Evolutionary conservation across 1,140 invertebrate species (phyloP).

Genomic region (Drosophila quadrilineata): DNA sequence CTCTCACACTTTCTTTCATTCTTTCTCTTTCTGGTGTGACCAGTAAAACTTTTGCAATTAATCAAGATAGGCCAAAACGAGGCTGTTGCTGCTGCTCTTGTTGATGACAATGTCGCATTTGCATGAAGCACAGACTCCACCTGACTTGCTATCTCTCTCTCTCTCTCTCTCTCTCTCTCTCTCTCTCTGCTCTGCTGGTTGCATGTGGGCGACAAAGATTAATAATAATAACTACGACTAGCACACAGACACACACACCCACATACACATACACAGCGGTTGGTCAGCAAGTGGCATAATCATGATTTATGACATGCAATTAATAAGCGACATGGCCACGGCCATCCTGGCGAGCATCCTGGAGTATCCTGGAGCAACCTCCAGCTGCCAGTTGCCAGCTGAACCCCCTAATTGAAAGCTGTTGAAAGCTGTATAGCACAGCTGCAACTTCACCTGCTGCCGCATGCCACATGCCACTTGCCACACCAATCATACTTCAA

Average conservation of each 20-base stretch:
- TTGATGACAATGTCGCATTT: constrained; percentile 46
- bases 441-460: neutral
- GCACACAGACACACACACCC: too few relatives aligned
- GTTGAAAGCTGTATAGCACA: constrained; percentile 49
- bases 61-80: constrained; percentile 73
- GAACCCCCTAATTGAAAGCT: constrained; percentile 68
- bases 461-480: neutral
- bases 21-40: too few relatives aligned
- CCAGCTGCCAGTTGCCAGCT: too few relatives aligned
- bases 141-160: neutral
- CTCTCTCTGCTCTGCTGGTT: constrained; percentile 13
- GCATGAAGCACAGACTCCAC: constrained; percentile 45
- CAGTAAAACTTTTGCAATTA: constrained; percentile 79
- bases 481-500: neutral
- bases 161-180: neutral
- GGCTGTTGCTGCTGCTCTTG: too few relatives aligned
- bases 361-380: too few relatives aligned
- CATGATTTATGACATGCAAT: constrained; percentile 78
- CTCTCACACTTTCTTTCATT: too few relatives aligned
- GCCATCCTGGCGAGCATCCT: constrained; percentile 8
- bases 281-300: constrained; percentile 76
- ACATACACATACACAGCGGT: too few relatives aligned
- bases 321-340: constrained; percentile 65
- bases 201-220: constrained; percentile 74
- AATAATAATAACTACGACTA: constrained; percentile 79